These are phyloP conservation scores for Trichosurus vulpecula DNA, from an alignment of 2,797 vertebrate genomes.

Conservation along the genomic window DNA sequence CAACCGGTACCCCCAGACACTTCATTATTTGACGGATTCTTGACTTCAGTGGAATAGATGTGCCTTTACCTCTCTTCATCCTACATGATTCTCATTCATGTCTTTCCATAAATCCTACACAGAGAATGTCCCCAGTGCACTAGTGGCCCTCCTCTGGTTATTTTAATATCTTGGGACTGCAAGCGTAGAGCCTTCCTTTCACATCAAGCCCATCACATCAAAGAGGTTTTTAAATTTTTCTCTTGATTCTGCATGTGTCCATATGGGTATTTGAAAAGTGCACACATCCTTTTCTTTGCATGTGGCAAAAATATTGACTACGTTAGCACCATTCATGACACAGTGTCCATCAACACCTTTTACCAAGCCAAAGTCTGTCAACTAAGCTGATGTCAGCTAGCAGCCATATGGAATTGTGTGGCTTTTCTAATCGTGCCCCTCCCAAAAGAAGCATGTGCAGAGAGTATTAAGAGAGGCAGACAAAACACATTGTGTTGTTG, in stretches of 20 bases:
- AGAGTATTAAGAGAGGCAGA: slow-evolving; percentile 70
- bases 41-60: background rate
- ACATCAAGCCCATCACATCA: background rate
- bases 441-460: slow-evolving; percentile 5
- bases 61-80: background rate
- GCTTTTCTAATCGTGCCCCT: slow-evolving; percentile 58
- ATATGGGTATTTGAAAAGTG: background rate
- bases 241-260: slow-evolving; percentile 18
- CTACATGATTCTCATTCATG: background rate
- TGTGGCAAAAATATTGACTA: background rate
- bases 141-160: background rate
- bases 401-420: slow-evolving; percentile 39
- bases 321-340: background rate
- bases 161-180: background rate
- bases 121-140: background rate
- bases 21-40: background rate
- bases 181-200: background rate
- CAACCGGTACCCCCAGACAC: background rate
- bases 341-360: background rate
- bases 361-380: background rate
- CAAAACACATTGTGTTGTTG: slow-evolving; percentile 37
- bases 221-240: slow-evolving; percentile 1
- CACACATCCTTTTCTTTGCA: background rate
- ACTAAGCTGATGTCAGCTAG: slow-evolving; percentile 54
- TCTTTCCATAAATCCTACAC: background rate